These are phyloP conservation scores for Amiota minor DNA, from an alignment of 2,888 invertebrate genomes.

Conservation along the genomic window DNA sequence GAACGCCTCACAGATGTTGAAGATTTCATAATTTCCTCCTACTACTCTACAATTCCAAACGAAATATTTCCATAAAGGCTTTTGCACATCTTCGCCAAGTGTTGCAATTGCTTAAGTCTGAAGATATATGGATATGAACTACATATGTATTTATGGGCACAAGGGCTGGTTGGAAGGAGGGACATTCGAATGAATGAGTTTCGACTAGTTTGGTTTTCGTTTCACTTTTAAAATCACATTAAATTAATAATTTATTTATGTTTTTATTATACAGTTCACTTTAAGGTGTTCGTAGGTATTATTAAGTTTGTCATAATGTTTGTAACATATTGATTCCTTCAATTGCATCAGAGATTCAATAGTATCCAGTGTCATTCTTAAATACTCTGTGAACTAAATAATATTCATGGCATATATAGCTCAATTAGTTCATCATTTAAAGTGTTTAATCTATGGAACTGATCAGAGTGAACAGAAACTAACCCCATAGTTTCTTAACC, in stretches of 20 bases:
- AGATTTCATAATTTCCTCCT: conserved; percentile 46
- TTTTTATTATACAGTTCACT: conserved; percentile 41
- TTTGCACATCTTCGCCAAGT: neutral
- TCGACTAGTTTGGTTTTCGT: conserved; percentile 33
- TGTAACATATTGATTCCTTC: conserved; percentile 17
- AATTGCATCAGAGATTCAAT: no score
- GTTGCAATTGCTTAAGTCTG: conserved; percentile 52
- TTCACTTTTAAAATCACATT: conserved; percentile 56
- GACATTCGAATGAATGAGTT: no score
- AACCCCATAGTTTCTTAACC: no score
- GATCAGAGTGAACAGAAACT: no score
- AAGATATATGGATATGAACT: conserved; percentile 38
- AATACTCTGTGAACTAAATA: no score
- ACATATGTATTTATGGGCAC: conserved; percentile 34
- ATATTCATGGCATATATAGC: no score
- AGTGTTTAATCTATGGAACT: no score
- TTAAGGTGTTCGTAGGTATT: conserved; percentile 27
- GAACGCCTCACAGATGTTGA: neutral
- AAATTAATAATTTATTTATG: conserved; percentile 52
- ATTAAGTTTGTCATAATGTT: neutral
- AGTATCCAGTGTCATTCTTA: no score
- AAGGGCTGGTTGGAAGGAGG: conserved; percentile 39
- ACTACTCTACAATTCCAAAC: neutral
- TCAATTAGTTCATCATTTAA: no score
- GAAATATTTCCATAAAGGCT: conserved; percentile 1